Evolutionary conservation across 30 jellyfish, hydroid and myxozoan species (phyloP).

Genomic region (Phacellophora camtschatica): DNA sequence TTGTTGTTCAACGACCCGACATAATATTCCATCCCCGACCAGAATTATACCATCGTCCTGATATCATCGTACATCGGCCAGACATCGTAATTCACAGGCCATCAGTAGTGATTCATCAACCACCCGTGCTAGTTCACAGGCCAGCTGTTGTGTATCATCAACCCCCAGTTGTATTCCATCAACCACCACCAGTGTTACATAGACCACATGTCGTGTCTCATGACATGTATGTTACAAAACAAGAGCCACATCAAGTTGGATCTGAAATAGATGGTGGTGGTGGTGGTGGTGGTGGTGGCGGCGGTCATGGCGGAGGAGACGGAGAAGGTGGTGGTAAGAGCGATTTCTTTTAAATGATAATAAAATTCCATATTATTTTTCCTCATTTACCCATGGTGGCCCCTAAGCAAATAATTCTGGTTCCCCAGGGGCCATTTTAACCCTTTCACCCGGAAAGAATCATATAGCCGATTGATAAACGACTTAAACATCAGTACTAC

Average conservation of each 20-base stretch:
- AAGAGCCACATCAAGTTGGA: slow-evolving; percentile 94
- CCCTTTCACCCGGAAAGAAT: too few species aligned
- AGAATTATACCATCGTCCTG: slow-evolving; percentile 96
- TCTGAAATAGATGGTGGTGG: slow-evolving; percentile 92
- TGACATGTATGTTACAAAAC: slow-evolving; percentile 90
- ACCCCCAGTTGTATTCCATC: slow-evolving; percentile 99
- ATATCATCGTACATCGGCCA: slow-evolving; percentile 94
- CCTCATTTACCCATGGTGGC: too few species aligned
- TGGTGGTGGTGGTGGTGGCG: slow-evolving; percentile 78
- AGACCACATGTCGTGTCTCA: slow-evolving; percentile 96
- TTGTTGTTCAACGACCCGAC: slow-evolving; percentile 94
- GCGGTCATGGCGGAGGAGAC: slow-evolving; percentile 55
- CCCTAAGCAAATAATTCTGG: too few species aligned
- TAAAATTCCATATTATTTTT: too few species aligned
- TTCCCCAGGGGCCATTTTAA: too few species aligned
- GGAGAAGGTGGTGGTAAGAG: slow-evolving; percentile 2
- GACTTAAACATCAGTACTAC: too few species aligned
- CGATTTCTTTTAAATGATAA: neutral
- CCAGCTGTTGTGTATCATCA: slow-evolving; percentile 98
- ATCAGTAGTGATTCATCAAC: slow-evolving; percentile 96
- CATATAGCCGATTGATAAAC: too few species aligned
- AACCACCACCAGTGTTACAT: slow-evolving; percentile 98
- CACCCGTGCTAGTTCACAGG: slow-evolving; percentile 96
- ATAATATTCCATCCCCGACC: slow-evolving; percentile 99
- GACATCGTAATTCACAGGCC: slow-evolving; percentile 98